Evolutionary conservation across 2,113 vertebrate genomes (phyloP).

Genomic region (Callipepla californica): DNA sequence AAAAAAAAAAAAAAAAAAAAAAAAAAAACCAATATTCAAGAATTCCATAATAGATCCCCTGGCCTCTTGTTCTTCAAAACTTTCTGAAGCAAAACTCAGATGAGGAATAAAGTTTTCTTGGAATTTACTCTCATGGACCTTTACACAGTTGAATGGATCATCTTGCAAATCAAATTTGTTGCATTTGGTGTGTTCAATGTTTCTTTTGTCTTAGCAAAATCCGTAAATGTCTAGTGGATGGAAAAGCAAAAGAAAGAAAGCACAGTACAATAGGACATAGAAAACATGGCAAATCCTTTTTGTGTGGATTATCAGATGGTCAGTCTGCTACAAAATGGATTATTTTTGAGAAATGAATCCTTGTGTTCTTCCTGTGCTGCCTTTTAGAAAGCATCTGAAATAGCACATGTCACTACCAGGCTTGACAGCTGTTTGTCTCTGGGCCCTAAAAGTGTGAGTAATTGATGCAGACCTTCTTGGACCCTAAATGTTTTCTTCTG

Average conservation of each 20-base stretch:
- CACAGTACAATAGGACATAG: not conserved
- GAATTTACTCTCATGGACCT: not conserved
- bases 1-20: not conserved
- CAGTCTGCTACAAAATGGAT: not conserved
- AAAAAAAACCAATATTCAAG: not conserved
- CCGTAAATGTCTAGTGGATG: not conserved
- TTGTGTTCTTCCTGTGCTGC: not conserved
- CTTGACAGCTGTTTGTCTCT: not conserved
- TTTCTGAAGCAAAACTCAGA: fast-evolving
- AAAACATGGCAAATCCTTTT: not conserved
- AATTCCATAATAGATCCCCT: not conserved
- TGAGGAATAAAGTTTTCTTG: not conserved
- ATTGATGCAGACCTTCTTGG: not conserved
- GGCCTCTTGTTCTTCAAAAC: not conserved
- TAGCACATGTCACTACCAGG: not conserved
- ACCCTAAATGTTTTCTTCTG: not conserved
- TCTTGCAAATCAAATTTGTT: not conserved
- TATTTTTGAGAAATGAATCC: not conserved
- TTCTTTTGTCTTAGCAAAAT: not conserved
- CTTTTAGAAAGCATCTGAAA: not conserved
- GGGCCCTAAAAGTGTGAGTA: not conserved
- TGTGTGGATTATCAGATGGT: not conserved
- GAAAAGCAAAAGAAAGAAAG: not conserved
- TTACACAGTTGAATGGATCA: not conserved
- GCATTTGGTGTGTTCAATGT: not conserved